Conservation (phyloP, 2,113 vertebrate genomes). For the Vulpes vulpes region DNA sequence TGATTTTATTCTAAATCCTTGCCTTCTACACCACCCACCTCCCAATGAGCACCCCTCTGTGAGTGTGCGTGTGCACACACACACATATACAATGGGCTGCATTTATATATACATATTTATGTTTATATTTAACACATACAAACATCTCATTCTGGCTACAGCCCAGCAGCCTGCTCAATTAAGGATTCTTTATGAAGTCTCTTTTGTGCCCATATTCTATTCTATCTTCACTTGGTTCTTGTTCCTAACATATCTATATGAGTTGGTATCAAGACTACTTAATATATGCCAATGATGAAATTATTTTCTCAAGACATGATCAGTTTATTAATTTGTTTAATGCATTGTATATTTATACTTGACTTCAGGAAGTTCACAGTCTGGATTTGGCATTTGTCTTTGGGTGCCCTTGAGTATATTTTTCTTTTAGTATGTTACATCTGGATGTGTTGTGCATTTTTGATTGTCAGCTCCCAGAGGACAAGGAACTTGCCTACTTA, state of each 20-base stretch:
- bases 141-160: background rate
- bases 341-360: background rate
- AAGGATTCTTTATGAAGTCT: background rate
- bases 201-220: background rate
- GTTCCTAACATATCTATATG: background rate
- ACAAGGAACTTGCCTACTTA: background rate
- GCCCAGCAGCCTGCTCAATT: background rate
- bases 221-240: background rate
- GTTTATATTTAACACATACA: background rate
- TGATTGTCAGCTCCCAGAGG: background rate
- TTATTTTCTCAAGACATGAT: background rate
- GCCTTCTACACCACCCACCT: background rate
- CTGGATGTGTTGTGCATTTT: background rate
- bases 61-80: background rate
- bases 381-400: background rate
- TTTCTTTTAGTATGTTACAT: background rate
- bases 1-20: background rate
- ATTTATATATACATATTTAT: too few species aligned
- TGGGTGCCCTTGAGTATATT: background rate
- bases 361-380: background rate
- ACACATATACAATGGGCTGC: background rate
- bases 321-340: background rate
- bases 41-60: background rate
- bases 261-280: background rate
- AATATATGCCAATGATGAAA: background rate